Base-by-base conservation (phyloP, 2,888 invertebrate species). In the Oegoconia quadripuncta region DNA sequence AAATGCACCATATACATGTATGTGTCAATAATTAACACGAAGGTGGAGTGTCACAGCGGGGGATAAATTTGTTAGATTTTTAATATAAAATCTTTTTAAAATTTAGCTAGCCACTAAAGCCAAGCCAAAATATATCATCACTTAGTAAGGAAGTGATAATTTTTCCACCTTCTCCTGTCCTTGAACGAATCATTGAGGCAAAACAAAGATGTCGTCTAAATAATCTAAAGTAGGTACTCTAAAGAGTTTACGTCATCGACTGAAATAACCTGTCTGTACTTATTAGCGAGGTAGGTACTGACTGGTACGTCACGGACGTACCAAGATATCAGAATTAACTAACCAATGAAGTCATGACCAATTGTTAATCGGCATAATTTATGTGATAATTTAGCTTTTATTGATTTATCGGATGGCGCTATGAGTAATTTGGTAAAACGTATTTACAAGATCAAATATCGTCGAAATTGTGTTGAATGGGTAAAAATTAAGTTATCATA, bases 181-280 rank as follows among this genome's bases (percentile, higher is more conserved):
- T 64, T 65, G 64, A 61, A 59, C 51, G 42, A 48, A 41, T 43
- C 32, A 47, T 48, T 26, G 22, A 32, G 15, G 26, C 14, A 20
- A 20, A 22, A 38, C 32, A 22, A 16, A 16, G 32, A 28, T 33
- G 34, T 30, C 31, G 26, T 29, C 31, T 17, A 13, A 8, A 25
- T 25, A 7, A 8, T 14, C 22, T 34, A 25, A 37, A 28, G 37
- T n/a, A n/a, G n/a, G n/a, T n/a, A n/a, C n/a, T n/a, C n/a, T n/a
- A n/a, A n/a, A n/a, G n/a, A n/a, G n/a, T n/a, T 36, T 47, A 46
- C 63, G 70, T 77, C 74, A 77, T 68, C 69, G 66, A 67, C 69
- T 50, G 52, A 72, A 75, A 77, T 77, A 76, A 70, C 63, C n/a
- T 60, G 53, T 48, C 60, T 60, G 51, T 52, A 57, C 50, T 33